Percentiles rank a stretch among this genome's conserved stretches.
These are phyloP conservation scores for Drosophila stalkeri DNA, from an alignment of 2,888 invertebrate species.

Conservation along the genomic window DNA sequence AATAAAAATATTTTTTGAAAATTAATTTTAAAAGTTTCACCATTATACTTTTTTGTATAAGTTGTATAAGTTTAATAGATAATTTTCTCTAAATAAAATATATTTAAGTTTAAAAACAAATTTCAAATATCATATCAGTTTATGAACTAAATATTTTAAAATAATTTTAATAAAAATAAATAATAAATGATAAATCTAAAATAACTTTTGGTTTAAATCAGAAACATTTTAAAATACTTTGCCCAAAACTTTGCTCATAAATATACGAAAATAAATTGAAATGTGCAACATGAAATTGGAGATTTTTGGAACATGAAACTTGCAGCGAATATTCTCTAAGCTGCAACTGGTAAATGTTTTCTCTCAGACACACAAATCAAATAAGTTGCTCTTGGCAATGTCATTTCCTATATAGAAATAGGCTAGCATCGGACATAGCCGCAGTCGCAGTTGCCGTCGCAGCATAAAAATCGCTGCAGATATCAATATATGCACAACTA, in stretches of 20 bases:
- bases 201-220: not conserved
- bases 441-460: slow-evolving; percentile 6
- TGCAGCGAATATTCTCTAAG: not conserved
- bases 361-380: slow-evolving; percentile 44
- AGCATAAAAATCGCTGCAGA: slow-evolving; percentile 20
- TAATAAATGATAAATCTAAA: not conserved
- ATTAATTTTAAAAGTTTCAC: no score
- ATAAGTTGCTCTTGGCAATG: slow-evolving; percentile 44
- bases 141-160: no score
- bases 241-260: slow-evolving; percentile 28
- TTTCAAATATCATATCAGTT: no score
- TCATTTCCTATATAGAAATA: slow-evolving; percentile 38
- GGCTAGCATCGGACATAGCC: slow-evolving; percentile 7
- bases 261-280: slow-evolving; percentile 5
- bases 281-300: not conserved
- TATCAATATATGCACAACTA: slow-evolving; percentile 34
- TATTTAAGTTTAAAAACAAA: no score
- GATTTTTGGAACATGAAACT: slow-evolving; percentile 13
- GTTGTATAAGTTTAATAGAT: no score
- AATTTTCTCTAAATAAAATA: no score
- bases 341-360: not conserved
- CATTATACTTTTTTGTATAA: no score
- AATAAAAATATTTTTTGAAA: no score
- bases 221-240: slow-evolving; percentile 5
- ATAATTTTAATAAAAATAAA: no score